These are phyloP conservation scores for Phenganax marumi DNA, from an alignment of 92 coral and sea anemone species.

Conservation along the genomic window DNA sequence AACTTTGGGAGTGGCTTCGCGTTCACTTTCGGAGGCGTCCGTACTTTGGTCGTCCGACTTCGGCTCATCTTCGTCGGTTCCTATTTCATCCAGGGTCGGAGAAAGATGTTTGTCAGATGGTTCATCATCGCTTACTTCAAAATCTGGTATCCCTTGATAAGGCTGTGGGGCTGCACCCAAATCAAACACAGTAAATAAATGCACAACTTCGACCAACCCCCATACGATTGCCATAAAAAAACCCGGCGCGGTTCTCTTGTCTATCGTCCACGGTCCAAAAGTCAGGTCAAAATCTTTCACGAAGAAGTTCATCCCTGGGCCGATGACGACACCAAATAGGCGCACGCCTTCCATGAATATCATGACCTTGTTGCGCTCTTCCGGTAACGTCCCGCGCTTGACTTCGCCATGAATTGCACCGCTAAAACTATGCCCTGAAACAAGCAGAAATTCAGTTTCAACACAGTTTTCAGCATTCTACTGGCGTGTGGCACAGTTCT, in stretches of 20 bases:
- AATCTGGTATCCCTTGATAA: not conserved
- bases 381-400: slow-evolving; percentile 21
- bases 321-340: slow-evolving; percentile 37
- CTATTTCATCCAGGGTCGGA: not conserved
- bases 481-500: too few relatives aligned
- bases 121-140: not conserved
- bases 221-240: slow-evolving; percentile 41
- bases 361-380: slow-evolving; percentile 32
- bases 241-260: slow-evolving; percentile 32
- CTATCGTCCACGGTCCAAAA: slow-evolving; percentile 37
- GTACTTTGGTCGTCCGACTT: not conserved
- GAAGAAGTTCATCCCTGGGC: slow-evolving; percentile 45
- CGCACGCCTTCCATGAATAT: slow-evolving; percentile 44
- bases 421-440: slow-evolving; percentile 12
- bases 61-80: slow-evolving; percentile 14
- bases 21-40: slow-evolving; percentile 13
- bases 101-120: not conserved
- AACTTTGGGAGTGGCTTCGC: not conserved
- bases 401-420: slow-evolving; percentile 31
- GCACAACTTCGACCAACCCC: slow-evolving; percentile 7
- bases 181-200: slow-evolving; percentile 37
- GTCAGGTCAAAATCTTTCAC: slow-evolving; percentile 21
- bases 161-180: not conserved
- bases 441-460: too few relatives aligned
- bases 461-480: too few relatives aligned